A percentile compares a stretch with the other conserved stretches of the same genome.
Conservation (phyloP, 1,140 invertebrate genomes). For the Saccostrea glomerata region DNA sequence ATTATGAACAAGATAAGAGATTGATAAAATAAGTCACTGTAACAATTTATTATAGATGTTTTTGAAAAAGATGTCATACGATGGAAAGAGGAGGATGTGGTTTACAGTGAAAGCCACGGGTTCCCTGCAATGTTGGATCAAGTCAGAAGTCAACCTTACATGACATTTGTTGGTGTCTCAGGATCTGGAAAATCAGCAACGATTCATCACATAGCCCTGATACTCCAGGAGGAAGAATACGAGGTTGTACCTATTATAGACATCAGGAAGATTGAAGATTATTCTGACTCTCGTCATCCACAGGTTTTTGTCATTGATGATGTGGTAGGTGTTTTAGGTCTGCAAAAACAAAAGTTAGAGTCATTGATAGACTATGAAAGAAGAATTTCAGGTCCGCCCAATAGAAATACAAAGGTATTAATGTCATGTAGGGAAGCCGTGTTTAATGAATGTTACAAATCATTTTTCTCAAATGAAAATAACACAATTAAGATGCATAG, state of each 20-base stretch:
- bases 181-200: neutral
- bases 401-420: neutral
- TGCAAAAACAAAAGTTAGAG: neutral
- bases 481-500: neutral
- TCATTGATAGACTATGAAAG: neutral
- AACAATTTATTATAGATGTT: neutral
- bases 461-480: neutral
- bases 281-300: neutral
- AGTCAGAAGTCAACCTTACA: neutral
- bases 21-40: too few species aligned
- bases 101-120: neutral
- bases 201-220: neutral
- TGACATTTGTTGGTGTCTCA: neutral
- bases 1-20: too few species aligned
- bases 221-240: neutral
- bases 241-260: neutral
- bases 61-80: neutral
- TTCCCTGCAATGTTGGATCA: neutral
- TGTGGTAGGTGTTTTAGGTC: neutral
- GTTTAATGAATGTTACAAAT: neutral
- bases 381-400: neutral
- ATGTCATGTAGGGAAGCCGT: neutral
- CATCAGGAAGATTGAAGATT: neutral
- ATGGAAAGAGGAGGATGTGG: neutral
- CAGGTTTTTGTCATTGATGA: slow-evolving; percentile 25